Evolutionary conservation across 2,113 vertebrate species (phyloP), one percentile per base, ranked within the genome.

Genomic region (Neofelis nebulosa): DNA sequence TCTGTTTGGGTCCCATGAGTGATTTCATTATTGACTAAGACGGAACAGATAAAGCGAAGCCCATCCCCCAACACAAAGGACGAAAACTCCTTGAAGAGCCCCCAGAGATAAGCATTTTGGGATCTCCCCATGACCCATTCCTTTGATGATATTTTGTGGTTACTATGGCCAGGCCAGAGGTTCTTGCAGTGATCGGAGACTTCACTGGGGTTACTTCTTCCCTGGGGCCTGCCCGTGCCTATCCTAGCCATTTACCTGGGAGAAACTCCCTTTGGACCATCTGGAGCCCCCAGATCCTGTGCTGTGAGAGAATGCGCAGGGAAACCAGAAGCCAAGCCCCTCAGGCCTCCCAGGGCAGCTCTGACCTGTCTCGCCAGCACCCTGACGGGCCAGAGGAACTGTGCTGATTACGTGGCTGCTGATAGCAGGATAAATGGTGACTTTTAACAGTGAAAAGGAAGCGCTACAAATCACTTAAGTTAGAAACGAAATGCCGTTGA

Each of bases 131-230:
- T 23, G 74, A 74, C 23, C 79, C 31, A 38, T 27, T 78, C 52
- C n/a, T 97, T 96, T 27, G 11, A 4, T 93, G 78, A 78, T 87
- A 31, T 92, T 88, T 93, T 83, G 7, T 89, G 9, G 29, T 91
- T 76, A 29, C 10, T 57, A 0, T 12, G 25, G n/a, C n/a, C 48
- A 94, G 41, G n/a, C n/a, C 41, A 94, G 41, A 89, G n/a, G 29
- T 76, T 80, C 21, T 63, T 41, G 33, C 36, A 23, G 79, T n/a
- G 18, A 65, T 12, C 65, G 0, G 0, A 66, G 13, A 33, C 38
- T 16, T 29, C 48, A 1, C 19, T 31, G 45, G 11, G 21, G 6
- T 52, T 18, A 1, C 82, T 88, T 88, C 36, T 45, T 31, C 29
- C 52, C 61, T 16, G 36, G 31, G 21, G 12, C 41, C 68, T 15